Evolutionary conservation across 2,113 vertebrate genomes (phyloP).

Genomic region (Sphaerodactylus townsendi): DNA sequence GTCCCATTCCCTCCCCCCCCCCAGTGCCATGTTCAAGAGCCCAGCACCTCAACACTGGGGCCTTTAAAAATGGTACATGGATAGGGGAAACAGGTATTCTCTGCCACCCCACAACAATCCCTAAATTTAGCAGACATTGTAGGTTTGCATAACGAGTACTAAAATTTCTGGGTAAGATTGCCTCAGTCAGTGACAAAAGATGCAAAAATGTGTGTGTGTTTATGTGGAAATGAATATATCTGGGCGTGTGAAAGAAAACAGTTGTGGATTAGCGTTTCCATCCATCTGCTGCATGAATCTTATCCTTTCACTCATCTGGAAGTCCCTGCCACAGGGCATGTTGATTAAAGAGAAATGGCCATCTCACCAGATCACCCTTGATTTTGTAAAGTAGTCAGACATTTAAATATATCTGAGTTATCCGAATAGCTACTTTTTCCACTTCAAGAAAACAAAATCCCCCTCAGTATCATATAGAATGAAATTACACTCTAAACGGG

Average conservation of each 20-base stretch:
- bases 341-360: slow-evolving; percentile 17
- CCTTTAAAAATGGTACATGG: too few species aligned
- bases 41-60: too few species aligned
- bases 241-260: neutral
- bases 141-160: neutral
- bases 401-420: slow-evolving; percentile 34
- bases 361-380: slow-evolving; percentile 31
- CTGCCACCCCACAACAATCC: too few species aligned
- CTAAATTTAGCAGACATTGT: too few species aligned
- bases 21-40: too few species aligned
- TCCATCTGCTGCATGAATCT: slow-evolving; percentile 9
- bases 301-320: slow-evolving; percentile 7
- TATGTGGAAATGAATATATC: neutral
- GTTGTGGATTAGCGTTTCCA: slow-evolving; percentile 9
- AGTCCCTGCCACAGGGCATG: neutral
- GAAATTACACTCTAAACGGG: slow-evolving; percentile 57
- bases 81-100: too few species aligned
- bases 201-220: neutral
- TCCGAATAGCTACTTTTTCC: slow-evolving; percentile 2
- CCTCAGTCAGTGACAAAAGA: neutral
- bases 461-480: slow-evolving; percentile 26
- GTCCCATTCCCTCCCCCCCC: too few species aligned
- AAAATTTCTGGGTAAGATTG: neutral
- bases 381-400: slow-evolving; percentile 32
- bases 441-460: slow-evolving; percentile 38